Base-by-base conservation (phyloP, 2,888 invertebrate genomes). In the Micoletzkya japonica region DNA sequence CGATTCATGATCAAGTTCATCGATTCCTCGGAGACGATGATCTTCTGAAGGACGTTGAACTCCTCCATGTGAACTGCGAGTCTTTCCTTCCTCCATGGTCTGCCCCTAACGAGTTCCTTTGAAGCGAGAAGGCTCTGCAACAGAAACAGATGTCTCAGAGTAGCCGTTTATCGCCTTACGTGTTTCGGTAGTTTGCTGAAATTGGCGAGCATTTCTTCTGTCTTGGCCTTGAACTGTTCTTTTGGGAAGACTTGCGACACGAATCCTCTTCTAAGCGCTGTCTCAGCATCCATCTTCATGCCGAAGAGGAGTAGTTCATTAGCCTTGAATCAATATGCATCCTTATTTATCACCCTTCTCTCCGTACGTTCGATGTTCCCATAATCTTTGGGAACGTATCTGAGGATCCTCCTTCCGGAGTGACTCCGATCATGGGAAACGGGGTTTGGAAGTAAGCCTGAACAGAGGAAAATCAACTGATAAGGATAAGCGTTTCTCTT, bases 371-470 rank as follows among this genome's bases (percentile, higher is more conserved):
- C 6, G 68, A 68, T 17, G 57, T 68, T 17, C 68, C 68, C 39
- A 68, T 39, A 34, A 58, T 58, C 26, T 58, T 28, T 17, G 37
- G 30, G 58, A 68, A 68, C 6, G 26, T 34, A 24, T 32, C 58
- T 0, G 57, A 58, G n/a, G 57, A 58, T 2, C 44, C 34, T 30
- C 57, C 68, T 49, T 68, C 68, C n/a, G 68, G 68, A 34, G 39
- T 39, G 1, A 57, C 58, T 2, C 68, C 68, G 20, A 68, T 36
- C 0, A 26, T 32, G 24, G 57, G 58, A 50, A 68, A 68, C 4
- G 68, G 68, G 30, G 68, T 68, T 32, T n/a, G n/a, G 32, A 68
- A 30, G 68, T 58, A 57, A 2, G 68, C 34, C 68, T 68, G 57
- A 54, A n/a, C n/a, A n/a, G 54, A 14, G 14, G 54, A 54, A 54